Base-by-base conservation (phyloP, 2,113 vertebrate genomes). In the Diphyllodes magnificus region DNA sequence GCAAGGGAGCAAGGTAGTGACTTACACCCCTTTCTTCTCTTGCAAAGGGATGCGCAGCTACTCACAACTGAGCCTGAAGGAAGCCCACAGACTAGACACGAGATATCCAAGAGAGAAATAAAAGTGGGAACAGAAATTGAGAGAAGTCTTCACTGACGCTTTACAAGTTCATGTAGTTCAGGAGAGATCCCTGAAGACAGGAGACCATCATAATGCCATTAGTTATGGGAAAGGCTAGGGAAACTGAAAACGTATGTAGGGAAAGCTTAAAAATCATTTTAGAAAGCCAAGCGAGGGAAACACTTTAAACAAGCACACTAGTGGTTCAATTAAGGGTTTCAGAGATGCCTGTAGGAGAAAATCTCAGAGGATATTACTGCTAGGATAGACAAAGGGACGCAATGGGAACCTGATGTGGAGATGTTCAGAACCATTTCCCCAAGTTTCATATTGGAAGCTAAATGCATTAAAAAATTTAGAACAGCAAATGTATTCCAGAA, bases 311-410 rank as follows among this genome's bases (percentile, higher is more conserved):
- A 77, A 94, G 79, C 59, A 68, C 83, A 82, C 80, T n/a, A 33
- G 86, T 65, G 69, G 40, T 86, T 95, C 81, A 93, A 73, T 88
- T 91, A 94, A 90, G 71, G 80, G 86, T 84, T 93, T 78, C 60
- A 93, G 68, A 90, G 60, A 77, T 54, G 92, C 72, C 47, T 73
- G 79, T 33, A 92, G 82, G 37, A 90, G 78, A 86, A 95, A 91
- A 44, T 82, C 80, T 95, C 95, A 42, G 50, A 92, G 94, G 75
- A 72, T 72, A 79, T 45, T 86, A 59, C 39, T 45, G 31, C 24
- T 23, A 79, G 59, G 91, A 72, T 66, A 92, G 88, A 91, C 30
- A 88, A 90, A 75, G 39, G 47, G 39, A 80, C 3, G 47, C 90
- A 80, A 35, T 4, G 45, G 65, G 81, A 70, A 80, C 28, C 40